phyloP scores from a whole-genome alignment of 2,113 vertebrate genomes.

The western clawed frog (Xenopus tropicalis) region UCB_Xtro_10.0 CM004443.2:117690501-117691000 shows the following conservation, averaged over 20 bases:
- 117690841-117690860: conserved; percentile 80
- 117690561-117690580: conserved; percentile 98
- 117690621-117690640: conserved; percentile 97
- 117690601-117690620: conserved; percentile 99
- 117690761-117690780: conserved; percentile 99
- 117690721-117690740: conserved; percentile 89
- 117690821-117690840: conserved; percentile 79
- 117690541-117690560: conserved; percentile 99
- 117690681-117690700: conserved; percentile 90
- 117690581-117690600: conserved; percentile 99
- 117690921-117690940: conserved; percentile 88
- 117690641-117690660: conserved; percentile 92
- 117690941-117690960: conserved; percentile 93
- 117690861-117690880: conserved; percentile 65
- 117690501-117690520: conserved; percentile 95
- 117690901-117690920: conserved; percentile 87
- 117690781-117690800: conserved; percentile 95
- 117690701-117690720: conserved; percentile 91
- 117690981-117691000: conserved; percentile 96
- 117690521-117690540: conserved; percentile 97
- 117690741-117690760: conserved; percentile 96
- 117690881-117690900: conserved; percentile 59
- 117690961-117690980: conserved; percentile 96
- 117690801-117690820: conserved; percentile 89
- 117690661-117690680: conserved; percentile 96